These are phyloP conservation scores for Theristicus caerulescens DNA, from an alignment of 2,113 vertebrate genomes.

Conservation along the genomic window DNA sequence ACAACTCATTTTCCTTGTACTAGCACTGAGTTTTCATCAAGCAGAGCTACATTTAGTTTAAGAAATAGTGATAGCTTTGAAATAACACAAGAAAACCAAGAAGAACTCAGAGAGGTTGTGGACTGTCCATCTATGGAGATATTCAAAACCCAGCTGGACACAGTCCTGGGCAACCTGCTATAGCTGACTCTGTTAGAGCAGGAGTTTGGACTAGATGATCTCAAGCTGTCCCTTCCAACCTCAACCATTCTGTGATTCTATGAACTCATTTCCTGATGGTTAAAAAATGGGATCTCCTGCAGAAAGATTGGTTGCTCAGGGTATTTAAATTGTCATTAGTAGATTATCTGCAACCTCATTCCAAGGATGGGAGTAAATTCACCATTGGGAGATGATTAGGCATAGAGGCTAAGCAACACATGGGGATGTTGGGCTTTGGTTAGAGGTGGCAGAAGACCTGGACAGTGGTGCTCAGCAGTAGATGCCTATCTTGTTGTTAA, in stretches of 20 bases:
- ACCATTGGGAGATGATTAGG: not conserved
- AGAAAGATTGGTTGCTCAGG: not conserved
- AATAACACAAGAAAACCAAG: not conserved
- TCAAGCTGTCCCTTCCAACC: not conserved
- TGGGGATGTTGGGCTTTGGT: not conserved
- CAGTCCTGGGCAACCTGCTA: not conserved
- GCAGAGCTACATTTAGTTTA: not conserved
- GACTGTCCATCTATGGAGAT: not conserved
- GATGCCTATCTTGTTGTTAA: not conserved
- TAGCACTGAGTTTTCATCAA: not conserved
- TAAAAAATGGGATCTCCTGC: not conserved
- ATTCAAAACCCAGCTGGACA: not conserved
- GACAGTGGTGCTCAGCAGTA: not conserved
- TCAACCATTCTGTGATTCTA: not conserved
- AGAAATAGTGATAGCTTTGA: not conserved
- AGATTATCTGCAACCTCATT: not conserved
- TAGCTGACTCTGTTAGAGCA: not conserved
- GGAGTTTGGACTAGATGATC: not conserved
- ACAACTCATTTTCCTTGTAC: not conserved
- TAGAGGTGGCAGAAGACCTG: not conserved
- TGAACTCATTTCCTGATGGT: not conserved
- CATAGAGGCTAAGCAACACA: not conserved
- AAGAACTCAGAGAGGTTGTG: not conserved
- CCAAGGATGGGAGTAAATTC: not conserved
- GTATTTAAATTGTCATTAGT: not conserved